Conservation (phyloP, 2,113 vertebrate species). For the Emydura subglobosa region DNA sequence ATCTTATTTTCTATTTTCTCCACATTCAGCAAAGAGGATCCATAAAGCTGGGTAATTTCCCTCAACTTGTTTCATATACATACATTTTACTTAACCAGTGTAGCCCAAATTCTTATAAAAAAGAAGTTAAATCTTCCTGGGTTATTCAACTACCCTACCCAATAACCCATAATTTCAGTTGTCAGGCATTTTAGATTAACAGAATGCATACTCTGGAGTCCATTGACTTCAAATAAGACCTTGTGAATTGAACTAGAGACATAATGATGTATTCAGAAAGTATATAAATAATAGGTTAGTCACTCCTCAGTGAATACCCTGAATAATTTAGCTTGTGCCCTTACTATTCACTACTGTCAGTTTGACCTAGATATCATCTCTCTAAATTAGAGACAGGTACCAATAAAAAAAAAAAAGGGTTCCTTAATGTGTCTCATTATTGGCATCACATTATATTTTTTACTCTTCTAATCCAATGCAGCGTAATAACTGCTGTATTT, state of each 20-base stretch:
- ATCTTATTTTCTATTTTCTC: not conserved
- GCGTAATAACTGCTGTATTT: not conserved
- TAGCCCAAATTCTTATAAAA: not conserved
- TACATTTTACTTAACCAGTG: not conserved
- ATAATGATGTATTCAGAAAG: constrained; percentile 65
- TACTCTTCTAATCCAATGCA: not conserved
- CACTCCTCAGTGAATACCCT: constrained; percentile 64
- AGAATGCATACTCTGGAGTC: constrained; percentile 61
- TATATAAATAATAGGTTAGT: constrained; percentile 73
- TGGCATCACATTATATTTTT: not conserved
- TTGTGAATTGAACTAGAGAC: constrained; percentile 51
- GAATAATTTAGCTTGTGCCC: constrained; percentile 44
- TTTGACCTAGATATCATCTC: constrained; percentile 70
- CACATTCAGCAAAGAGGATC: not conserved
- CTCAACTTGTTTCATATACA: not conserved
- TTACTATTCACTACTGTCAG: constrained; percentile 38
- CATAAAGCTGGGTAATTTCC: not conserved
- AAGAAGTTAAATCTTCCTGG: not conserved
- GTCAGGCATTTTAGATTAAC: constrained; percentile 33
- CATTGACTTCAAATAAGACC: constrained; percentile 58
- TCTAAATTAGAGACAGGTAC: constrained; percentile 4
- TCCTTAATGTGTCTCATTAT: constrained; percentile 33
- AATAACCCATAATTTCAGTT: constrained; percentile 51
- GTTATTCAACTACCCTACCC: not conserved
- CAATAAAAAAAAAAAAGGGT: constrained; percentile 39